Percentiles rank a stretch among this genome's conserved stretches.
phyloP scores from a whole-genome alignment of 2,797 vertebrate genomes.

The Euthynnus affinis region DNA sequence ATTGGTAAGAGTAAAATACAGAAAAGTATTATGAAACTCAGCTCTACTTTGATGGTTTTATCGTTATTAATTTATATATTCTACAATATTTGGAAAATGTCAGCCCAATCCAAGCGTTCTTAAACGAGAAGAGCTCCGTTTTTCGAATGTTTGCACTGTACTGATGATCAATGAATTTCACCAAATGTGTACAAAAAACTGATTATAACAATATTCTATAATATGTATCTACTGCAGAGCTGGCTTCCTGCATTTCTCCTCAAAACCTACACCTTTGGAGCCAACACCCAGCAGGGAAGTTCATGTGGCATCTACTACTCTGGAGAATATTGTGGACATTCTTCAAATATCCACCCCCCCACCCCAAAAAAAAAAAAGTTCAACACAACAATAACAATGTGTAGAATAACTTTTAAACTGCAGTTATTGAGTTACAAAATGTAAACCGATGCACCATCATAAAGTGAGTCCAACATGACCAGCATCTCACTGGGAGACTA shows the following conservation, averaged over 20 bases:
- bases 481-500: constrained; percentile 27
- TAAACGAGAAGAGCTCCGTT: too few relatives aligned
- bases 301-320: constrained; percentile 14
- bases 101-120: neutral
- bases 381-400: constrained; percentile 1
- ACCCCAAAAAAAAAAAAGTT: neutral
- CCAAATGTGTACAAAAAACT: neutral
- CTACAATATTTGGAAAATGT: constrained; percentile 10
- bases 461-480: constrained; percentile 13
- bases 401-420: constrained; percentile 21
- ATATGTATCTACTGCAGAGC: too few relatives aligned
- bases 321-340: neutral
- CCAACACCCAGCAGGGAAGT: neutral
- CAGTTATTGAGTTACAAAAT: constrained; percentile 12
- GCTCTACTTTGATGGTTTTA: neutral
- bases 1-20: constrained; percentile 1
- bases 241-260: neutral
- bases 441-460: constrained; percentile 24
- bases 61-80: constrained; percentile 13
- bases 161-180: neutral
- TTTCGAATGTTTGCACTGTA: too few relatives aligned
- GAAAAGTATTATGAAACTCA: constrained; percentile 10
- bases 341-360: neutral
- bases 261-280: neutral
- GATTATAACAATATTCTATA: too few relatives aligned